A percentile compares a stretch with the other conserved stretches of the same genome.
Conservation (phyloP, 2,888 invertebrate species). For the Eledona agricola region DNA sequence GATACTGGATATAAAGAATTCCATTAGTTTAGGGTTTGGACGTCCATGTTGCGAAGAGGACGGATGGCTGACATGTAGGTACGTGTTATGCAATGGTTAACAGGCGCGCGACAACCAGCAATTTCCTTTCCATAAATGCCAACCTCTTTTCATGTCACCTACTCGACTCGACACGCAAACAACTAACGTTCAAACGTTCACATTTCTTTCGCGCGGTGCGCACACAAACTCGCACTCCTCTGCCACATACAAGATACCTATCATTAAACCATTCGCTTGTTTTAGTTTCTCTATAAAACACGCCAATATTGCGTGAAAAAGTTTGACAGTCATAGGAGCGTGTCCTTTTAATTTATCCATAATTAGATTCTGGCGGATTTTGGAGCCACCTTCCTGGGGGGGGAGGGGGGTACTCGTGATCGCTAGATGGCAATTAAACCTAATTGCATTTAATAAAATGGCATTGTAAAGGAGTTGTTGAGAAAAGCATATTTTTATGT, state of each 20-base stretch:
- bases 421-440: constrained; percentile 7
- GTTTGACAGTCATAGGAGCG: too few relatives aligned
- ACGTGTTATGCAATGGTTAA: constrained; percentile 43
- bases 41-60: constrained; percentile 35
- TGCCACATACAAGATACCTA: constrained; percentile 35
- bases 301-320: too few relatives aligned
- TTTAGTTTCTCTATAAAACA: constrained; percentile 16
- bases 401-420: too few relatives aligned
- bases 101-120: constrained; percentile 54
- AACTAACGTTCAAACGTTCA: constrained; percentile 37
- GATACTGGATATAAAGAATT: constrained; percentile 52
- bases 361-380: too few relatives aligned
- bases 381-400: too few relatives aligned
- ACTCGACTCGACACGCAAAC: constrained; percentile 49
- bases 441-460: constrained; percentile 8
- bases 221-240: constrained; percentile 36
- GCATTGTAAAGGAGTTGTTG: constrained; percentile 7
- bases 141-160: constrained; percentile 57
- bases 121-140: constrained; percentile 59
- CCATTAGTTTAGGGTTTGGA: constrained; percentile 44
- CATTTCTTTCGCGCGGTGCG: constrained; percentile 38
- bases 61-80: constrained; percentile 38
- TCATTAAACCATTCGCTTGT: constrained; percentile 32
- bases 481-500: constrained; percentile 11
- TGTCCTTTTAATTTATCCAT: too few relatives aligned